Conservation (phyloP, 2,888 invertebrate species). For the Drosophila maculinotata region DNA sequence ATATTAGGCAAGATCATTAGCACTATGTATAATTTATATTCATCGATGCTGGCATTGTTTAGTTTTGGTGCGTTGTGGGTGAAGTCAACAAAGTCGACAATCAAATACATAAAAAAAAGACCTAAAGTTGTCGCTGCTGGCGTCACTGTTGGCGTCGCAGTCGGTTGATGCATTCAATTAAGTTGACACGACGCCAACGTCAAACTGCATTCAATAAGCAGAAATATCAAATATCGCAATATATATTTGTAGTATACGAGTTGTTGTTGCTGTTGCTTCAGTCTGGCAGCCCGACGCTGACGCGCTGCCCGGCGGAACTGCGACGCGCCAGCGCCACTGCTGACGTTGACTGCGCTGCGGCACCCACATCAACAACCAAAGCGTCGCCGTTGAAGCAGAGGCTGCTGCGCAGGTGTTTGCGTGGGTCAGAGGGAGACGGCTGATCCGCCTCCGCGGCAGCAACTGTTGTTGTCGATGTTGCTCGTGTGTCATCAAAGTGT, state of each 20-base stretch:
- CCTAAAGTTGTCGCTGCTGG: slow-evolving; percentile 20
- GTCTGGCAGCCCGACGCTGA: slow-evolving; percentile 84
- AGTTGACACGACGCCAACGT: slow-evolving; percentile 37
- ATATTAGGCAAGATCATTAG: slow-evolving; percentile 75
- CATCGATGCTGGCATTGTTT: slow-evolving; percentile 21
- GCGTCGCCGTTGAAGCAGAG: slow-evolving; percentile 83
- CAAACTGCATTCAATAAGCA: slow-evolving; percentile 56
- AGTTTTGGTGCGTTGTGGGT: slow-evolving; percentile 47
- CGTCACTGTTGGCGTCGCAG: slow-evolving; percentile 15
- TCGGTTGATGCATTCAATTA: slow-evolving; percentile 47
- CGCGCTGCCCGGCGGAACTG: slow-evolving; percentile 79
- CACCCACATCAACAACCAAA: slow-evolving; percentile 77
- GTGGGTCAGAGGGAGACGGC: slow-evolving; percentile 59
- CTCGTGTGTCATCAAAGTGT: slow-evolving; percentile 55
- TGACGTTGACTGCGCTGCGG: slow-evolving; percentile 53
- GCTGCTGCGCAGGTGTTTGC: slow-evolving; percentile 83
- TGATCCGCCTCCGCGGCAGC: slow-evolving; percentile 42
- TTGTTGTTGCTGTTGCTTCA: slow-evolving; percentile 46
- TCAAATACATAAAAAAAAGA: no score
- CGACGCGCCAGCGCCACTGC: slow-evolving; percentile 65
- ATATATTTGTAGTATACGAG: no score
- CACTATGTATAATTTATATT: slow-evolving; percentile 39
- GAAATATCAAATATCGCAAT: slow-evolving; percentile 35
- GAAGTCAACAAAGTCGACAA: slow-evolving; percentile 28
- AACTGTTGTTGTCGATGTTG: slow-evolving; percentile 27